Percentiles rank a stretch among this genome's conserved stretches.
Evolutionary conservation across 2,113 vertebrate species (phyloP).

Genomic region (Thamnaconus septentrionalis): DNA sequence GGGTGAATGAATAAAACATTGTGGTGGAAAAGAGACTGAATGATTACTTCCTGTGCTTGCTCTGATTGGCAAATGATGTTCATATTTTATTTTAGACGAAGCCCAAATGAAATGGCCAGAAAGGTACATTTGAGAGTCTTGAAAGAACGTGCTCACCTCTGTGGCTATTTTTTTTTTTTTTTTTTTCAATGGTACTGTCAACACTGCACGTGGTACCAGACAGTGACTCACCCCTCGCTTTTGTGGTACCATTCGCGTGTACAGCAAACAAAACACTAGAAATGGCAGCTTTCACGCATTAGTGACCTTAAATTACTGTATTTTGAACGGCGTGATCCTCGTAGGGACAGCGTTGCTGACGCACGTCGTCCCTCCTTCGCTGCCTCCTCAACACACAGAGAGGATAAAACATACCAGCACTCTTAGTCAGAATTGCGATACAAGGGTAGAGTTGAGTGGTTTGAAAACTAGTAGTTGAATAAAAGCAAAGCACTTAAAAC

Average conservation of each 20-base stretch:
- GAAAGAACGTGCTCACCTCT: no score
- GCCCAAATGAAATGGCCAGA: no score
- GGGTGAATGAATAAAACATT: no score
- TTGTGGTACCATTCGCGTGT: slow-evolving; percentile 37
- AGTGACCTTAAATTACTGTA: slow-evolving; percentile 27
- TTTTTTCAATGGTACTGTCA: no score
- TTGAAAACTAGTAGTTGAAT: no score
- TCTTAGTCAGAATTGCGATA: slow-evolving; percentile 31
- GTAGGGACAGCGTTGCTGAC: slow-evolving; percentile 36
- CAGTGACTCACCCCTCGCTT: not conserved
- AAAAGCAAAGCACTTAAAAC: no score
- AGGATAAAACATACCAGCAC: slow-evolving; percentile 14
- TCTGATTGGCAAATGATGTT: no score
- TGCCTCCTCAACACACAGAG: slow-evolving; percentile 22
- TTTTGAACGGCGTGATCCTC: slow-evolving; percentile 12
- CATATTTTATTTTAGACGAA: no score
- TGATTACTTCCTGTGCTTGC: no score
- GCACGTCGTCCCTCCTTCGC: slow-evolving; percentile 21
- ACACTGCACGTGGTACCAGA: not conserved
- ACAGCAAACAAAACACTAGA: not conserved
- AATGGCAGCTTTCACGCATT: slow-evolving; percentile 27
- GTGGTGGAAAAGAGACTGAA: no score
- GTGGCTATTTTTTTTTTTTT: not conserved
- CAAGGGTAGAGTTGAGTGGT: not conserved
- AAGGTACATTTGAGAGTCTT: no score